Percentiles rank a stretch among this genome's conserved stretches.
Conservation (phyloP, 2,113 vertebrate species). For the Galemys pyrenaicus region DNA sequence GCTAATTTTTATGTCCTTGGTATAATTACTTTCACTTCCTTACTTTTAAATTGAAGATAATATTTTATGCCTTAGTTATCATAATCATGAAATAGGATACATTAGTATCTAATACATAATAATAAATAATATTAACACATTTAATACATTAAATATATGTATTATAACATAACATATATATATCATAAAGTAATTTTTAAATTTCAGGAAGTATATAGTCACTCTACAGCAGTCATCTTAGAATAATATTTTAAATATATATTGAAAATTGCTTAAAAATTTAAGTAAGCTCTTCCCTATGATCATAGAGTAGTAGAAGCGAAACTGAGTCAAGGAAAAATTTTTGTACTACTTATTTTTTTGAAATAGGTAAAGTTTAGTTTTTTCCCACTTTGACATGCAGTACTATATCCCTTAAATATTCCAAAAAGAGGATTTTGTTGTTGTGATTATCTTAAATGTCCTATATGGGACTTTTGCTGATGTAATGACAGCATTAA, state of each 20-base stretch:
- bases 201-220: background rate
- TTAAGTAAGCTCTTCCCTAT: background rate
- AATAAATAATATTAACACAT: background rate
- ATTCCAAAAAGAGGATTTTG: background rate
- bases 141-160: background rate
- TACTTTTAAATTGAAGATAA: background rate
- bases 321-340: slow-evolving; percentile 10
- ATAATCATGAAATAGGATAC: background rate
- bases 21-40: background rate
- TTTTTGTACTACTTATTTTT: background rate
- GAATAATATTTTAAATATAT: slow-evolving; percentile 17
- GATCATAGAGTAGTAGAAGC: background rate
- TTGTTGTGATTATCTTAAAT: background rate
- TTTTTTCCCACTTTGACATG: background rate
- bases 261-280: background rate
- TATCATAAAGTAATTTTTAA: background rate
- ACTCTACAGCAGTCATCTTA: slow-evolving; percentile 15
- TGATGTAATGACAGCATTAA: background rate
- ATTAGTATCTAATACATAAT: background rate
- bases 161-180: background rate
- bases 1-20: background rate
- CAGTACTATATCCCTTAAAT: background rate
- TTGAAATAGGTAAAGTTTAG: background rate
- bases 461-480: background rate
- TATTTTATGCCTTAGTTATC: background rate